phyloP scores from a whole-genome alignment of 2,888 invertebrate species.

The Mellilla xanthometata region DNA sequence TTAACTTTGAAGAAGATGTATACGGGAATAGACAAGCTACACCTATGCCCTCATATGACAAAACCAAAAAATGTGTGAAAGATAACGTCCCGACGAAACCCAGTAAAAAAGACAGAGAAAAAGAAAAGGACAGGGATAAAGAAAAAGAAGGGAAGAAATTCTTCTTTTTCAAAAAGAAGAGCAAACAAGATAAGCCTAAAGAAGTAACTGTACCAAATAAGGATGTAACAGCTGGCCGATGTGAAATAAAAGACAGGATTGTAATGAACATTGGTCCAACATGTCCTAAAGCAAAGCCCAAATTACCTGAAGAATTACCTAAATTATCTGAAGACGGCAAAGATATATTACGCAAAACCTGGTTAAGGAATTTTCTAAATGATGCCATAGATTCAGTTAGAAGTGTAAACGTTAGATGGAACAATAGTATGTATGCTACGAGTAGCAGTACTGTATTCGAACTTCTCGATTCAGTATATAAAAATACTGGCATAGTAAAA shows the following conservation, averaged over 20 bases:
- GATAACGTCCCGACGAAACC: not conserved
- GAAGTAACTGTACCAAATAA: conserved; percentile 47
- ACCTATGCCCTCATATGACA: conserved; percentile 31
- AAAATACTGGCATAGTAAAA: conserved; percentile 47
- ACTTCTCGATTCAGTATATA: conserved; percentile 57
- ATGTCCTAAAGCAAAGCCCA: conserved; percentile 21
- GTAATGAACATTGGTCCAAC: conserved; percentile 46
- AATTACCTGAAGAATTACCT: conserved; percentile 24
- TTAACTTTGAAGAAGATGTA: conserved; percentile 54
- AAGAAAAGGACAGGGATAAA: conserved; percentile 26
- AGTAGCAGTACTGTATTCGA: conserved; percentile 65
- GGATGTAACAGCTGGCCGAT: conserved; percentile 55
- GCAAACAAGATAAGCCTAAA: conserved; percentile 32
- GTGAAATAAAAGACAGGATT: conserved; percentile 61
- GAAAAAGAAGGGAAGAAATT: conserved; percentile 55
- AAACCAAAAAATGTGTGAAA: conserved; percentile 3
- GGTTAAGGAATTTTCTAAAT: conserved; percentile 55
- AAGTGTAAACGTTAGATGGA: conserved; percentile 63
- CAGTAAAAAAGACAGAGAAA: conserved; percentile 23
- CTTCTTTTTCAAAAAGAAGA: conserved; percentile 61
- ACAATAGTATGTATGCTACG: conserved; percentile 55
- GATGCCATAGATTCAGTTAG: conserved; percentile 50
- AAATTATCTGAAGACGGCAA: conserved; percentile 39
- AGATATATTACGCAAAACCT: conserved; percentile 46
- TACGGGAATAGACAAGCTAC: conserved; percentile 30